These are phyloP conservation scores for Lacerta agilis DNA, from an alignment of 2,797 vertebrate species.

Conservation along the genomic window DNA sequence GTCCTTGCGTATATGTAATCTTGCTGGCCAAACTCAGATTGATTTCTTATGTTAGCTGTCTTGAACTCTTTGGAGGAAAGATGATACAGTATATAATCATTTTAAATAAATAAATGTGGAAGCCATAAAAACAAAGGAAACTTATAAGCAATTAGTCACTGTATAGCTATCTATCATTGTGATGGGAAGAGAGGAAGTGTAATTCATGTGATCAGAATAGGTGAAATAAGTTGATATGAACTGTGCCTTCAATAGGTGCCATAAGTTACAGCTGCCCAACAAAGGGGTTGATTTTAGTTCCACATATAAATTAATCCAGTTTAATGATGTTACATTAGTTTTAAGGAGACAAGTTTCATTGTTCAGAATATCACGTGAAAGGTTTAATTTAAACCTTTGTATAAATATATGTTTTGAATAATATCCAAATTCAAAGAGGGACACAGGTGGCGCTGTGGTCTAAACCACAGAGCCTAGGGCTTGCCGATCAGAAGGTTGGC, in stretches of 20 bases:
- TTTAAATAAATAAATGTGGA: background rate
- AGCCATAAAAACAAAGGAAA: background rate
- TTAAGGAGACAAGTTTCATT: background rate
- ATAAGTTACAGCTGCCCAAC: background rate
- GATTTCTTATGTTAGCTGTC: too few species aligned
- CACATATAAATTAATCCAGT: background rate
- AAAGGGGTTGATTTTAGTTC: slow-evolving; percentile 7
- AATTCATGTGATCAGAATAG: slow-evolving; percentile 2
- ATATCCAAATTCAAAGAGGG: too few species aligned
- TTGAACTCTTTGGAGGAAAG: too few species aligned
- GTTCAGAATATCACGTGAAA: background rate
- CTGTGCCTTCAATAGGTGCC: background rate
- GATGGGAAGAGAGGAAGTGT: background rate
- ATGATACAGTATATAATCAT: background rate
- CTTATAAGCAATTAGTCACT: background rate
- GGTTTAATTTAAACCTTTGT: background rate
- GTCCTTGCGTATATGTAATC: background rate
- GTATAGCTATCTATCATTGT: background rate
- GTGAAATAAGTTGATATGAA: background rate
- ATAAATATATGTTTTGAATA: too few species aligned
- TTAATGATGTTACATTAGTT: background rate
- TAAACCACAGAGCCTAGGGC: too few species aligned
- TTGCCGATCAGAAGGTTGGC: background rate
- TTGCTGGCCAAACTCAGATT: background rate
- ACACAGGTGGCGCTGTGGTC: too few species aligned